These are phyloP conservation scores for Enteromius paludinosus DNA, from an alignment of 2,797 vertebrate genomes.

Conservation along the genomic window DNA sequence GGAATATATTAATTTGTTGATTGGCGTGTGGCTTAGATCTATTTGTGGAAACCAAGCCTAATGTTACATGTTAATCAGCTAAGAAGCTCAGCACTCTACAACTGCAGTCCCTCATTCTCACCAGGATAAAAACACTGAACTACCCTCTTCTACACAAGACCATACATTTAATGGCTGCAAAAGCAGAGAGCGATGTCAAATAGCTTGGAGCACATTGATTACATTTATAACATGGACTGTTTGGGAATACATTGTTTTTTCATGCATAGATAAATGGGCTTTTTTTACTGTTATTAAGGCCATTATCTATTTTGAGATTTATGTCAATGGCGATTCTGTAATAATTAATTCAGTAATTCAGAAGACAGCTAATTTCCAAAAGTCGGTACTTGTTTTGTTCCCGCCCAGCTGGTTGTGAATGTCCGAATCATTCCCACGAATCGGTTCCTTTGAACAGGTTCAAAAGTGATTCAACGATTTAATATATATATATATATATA, in stretches of 20 bases:
- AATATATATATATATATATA: neutral
- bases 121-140: neutral
- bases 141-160: neutral
- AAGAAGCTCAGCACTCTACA: slow-evolving; percentile 46
- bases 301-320: neutral
- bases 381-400: slow-evolving; percentile 17
- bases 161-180: neutral
- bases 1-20: slow-evolving; percentile 29
- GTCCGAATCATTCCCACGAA: neutral
- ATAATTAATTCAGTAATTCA: neutral
- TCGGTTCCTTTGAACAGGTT: neutral
- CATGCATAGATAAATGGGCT: neutral
- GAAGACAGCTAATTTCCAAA: neutral
- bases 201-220: neutral
- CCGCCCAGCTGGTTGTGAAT: slow-evolving; percentile 31
- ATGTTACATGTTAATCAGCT: slow-evolving; percentile 51
- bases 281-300: neutral
- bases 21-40: slow-evolving; percentile 12
- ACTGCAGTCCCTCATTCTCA: slow-evolving; percentile 9
- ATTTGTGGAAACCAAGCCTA: slow-evolving; percentile 45
- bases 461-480: neutral
- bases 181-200: neutral
- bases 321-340: neutral
- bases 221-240: neutral
- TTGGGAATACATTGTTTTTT: neutral